A percentile compares a stretch with the other conserved stretches of the same genome.
Evolutionary conservation across 2,113 vertebrate species (phyloP).

Genomic region (Zosterops pallidus): DNA sequence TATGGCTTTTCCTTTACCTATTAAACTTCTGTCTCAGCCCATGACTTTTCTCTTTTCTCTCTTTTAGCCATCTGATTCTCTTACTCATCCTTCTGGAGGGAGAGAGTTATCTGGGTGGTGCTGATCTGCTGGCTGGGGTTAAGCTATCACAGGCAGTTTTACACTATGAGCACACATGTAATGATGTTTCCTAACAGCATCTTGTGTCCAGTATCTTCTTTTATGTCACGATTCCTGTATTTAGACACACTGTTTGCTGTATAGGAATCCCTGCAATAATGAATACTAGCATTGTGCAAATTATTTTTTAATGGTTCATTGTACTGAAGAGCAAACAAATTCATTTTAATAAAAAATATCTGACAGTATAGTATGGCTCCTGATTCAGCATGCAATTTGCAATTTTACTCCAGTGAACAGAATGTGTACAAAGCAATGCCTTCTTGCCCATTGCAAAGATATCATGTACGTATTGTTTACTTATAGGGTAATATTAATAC

Average conservation of each 20-base stretch:
- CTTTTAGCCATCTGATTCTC: neutral
- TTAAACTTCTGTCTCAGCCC: neutral
- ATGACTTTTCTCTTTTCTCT: neutral
- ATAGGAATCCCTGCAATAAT: neutral
- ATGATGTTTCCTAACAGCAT: neutral
- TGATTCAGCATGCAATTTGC: neutral
- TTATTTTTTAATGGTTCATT: slow-evolving; percentile 16
- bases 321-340: slow-evolving; percentile 39
- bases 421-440: neutral
- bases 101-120: neutral
- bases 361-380: neutral
- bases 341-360: slow-evolving; percentile 28
- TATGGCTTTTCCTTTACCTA: neutral
- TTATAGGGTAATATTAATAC: slow-evolving; percentile 66
- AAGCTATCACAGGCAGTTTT: neutral
- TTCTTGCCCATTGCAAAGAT: slow-evolving; percentile 10
- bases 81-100: neutral
- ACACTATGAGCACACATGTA: neutral
- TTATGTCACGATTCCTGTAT: neutral
- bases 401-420: neutral
- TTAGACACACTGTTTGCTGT: neutral
- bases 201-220: neutral
- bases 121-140: neutral
- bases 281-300: neutral
- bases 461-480: slow-evolving; percentile 51